These are phyloP conservation scores for Drosophila repleta DNA, from an alignment of 1,140 invertebrate species.

Conservation along the genomic window DNA sequence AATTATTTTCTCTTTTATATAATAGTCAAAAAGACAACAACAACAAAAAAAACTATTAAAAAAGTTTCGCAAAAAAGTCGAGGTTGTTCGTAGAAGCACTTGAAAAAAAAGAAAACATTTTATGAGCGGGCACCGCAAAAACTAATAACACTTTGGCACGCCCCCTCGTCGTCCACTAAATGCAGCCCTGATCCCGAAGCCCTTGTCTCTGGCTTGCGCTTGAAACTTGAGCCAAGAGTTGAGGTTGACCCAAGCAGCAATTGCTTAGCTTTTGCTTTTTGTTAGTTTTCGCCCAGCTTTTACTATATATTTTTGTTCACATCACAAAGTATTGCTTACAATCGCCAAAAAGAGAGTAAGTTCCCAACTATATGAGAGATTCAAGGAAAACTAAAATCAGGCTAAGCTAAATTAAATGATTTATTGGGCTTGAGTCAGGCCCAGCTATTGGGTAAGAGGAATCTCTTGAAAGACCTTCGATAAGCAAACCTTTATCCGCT, in stretches of 20 bases:
- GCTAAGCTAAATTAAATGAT: too few relatives aligned
- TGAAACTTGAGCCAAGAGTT: slow-evolving; percentile 67
- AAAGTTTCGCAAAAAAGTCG: slow-evolving; percentile 9
- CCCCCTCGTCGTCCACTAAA: neutral
- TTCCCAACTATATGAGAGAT: neutral
- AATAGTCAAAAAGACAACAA: slow-evolving; percentile 26
- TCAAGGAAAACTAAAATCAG: neutral
- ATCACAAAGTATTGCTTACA: neutral
- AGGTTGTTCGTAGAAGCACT: slow-evolving; percentile 44
- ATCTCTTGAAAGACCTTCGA: too few relatives aligned
- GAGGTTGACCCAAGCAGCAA: slow-evolving; percentile 66
- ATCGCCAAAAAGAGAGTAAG: neutral
- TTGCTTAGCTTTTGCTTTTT: slow-evolving; percentile 46
- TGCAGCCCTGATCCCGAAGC: slow-evolving; percentile 6
- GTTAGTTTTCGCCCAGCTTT: slow-evolving; percentile 26
- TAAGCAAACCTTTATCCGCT: too few relatives aligned
- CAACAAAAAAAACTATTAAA: slow-evolving; percentile 7
- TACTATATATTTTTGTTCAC: neutral
- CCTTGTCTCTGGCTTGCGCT: slow-evolving; percentile 23
- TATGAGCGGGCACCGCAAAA: slow-evolving; percentile 75
- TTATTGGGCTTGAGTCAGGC: too few relatives aligned
- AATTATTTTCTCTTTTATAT: slow-evolving; percentile 66
- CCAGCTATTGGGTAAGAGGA: too few relatives aligned
- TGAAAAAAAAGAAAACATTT: slow-evolving; percentile 70
- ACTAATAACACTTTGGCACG: slow-evolving; percentile 72